phyloP scores from a whole-genome alignment of 2,888 invertebrate genomes.

The Desoria tigrina region DNA sequence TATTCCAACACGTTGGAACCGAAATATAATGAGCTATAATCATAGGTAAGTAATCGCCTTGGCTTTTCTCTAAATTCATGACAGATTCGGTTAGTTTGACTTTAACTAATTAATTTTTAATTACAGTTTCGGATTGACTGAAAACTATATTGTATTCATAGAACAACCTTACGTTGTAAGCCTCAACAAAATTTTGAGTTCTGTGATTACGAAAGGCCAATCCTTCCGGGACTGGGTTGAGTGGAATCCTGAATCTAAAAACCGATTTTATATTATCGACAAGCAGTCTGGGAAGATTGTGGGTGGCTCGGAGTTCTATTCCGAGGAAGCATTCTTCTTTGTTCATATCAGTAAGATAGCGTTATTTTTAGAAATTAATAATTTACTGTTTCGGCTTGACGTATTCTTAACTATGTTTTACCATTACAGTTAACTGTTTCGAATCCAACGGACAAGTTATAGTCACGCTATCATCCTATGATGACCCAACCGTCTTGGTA shows the following conservation, averaged over 20 bases:
- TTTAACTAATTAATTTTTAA: too few relatives aligned
- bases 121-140: conserved; percentile 62
- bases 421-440: conserved; percentile 58
- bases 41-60: conserved; percentile 40
- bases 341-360: conserved; percentile 58
- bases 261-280: conserved; percentile 57
- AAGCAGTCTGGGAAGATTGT: conserved; percentile 57
- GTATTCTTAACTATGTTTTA: not conserved
- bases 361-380: too few relatives aligned
- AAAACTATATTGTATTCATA: conserved; percentile 61
- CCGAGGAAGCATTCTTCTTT: conserved; percentile 59
- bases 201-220: conserved; percentile 56
- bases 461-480: conserved; percentile 56
- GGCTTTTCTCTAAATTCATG: too few relatives aligned
- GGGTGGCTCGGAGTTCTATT: conserved; percentile 55
- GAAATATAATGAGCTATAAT: conserved; percentile 42
- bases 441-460: conserved; percentile 59
- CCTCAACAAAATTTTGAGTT: conserved; percentile 57
- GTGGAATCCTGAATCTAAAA: conserved; percentile 48
- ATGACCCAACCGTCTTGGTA: conserved; percentile 56
- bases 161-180: conserved; percentile 57
- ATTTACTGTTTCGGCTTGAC: not conserved
- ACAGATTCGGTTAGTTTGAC: not conserved
- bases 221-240: conserved; percentile 57
- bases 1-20: conserved; percentile 44